Conservation (phyloP, 1,140 invertebrate species). For the Bombus terrestris region DNA sequence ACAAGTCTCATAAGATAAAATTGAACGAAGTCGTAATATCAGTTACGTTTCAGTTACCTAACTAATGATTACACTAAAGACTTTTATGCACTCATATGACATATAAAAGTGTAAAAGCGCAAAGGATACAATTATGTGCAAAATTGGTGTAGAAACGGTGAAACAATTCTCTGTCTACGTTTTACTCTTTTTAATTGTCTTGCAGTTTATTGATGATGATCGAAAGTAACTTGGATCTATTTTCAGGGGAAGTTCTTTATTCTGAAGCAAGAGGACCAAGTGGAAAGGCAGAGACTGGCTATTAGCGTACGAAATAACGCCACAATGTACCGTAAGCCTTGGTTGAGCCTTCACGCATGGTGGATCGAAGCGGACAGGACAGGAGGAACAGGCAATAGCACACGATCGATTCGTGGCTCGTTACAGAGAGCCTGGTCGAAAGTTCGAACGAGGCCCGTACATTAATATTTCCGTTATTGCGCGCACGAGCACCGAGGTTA, state of each 20-base stretch:
- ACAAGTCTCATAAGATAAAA: too few relatives aligned
- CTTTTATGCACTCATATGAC: not conserved
- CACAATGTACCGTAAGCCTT: slow-evolving; percentile 61
- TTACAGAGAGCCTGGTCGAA: slow-evolving; percentile 50
- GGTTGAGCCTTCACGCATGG: slow-evolving; percentile 60
- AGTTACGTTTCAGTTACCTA: too few relatives aligned
- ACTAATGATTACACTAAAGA: too few relatives aligned
- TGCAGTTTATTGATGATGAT: not conserved
- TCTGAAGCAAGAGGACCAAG: not conserved
- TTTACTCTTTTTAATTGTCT: not conserved
- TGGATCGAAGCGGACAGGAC: slow-evolving; percentile 57
- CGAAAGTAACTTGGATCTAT: not conserved
- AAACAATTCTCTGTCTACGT: not conserved
- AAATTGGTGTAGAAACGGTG: not conserved
- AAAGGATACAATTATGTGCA: not conserved
- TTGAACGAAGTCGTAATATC: too few relatives aligned
- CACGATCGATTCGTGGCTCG: slow-evolving; percentile 60
- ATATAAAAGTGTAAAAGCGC: too few relatives aligned
- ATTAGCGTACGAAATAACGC: slow-evolving; percentile 38
- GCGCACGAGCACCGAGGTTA: slow-evolving; percentile 56
- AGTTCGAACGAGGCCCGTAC: slow-evolving; percentile 42
- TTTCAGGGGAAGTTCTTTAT: not conserved
- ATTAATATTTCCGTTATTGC: slow-evolving; percentile 66
- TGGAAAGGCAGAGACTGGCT: not conserved
- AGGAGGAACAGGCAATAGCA: slow-evolving; percentile 40